Conservation (phyloP, 2,888 invertebrate species). For the Scaptomyza cyrtandrae region DNA sequence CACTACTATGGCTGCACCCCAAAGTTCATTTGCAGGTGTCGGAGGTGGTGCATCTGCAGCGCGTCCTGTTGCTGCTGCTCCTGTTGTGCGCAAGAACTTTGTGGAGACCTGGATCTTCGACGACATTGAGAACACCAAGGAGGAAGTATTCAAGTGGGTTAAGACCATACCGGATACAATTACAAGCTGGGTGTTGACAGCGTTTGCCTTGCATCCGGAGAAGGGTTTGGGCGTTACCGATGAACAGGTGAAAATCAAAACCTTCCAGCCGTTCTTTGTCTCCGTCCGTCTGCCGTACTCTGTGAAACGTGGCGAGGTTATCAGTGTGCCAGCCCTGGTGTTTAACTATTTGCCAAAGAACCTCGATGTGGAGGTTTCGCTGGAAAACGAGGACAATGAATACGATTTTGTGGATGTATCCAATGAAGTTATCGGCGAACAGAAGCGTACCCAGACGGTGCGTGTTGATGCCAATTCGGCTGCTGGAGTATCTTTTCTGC, state of each 20-base stretch:
- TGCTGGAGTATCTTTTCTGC: conserved; percentile 92
- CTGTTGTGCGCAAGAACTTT: conserved; percentile 86
- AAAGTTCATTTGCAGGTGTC: too few relatives aligned
- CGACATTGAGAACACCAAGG: conserved; percentile 82
- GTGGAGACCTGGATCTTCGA: conserved; percentile 89
- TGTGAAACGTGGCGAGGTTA: conserved; percentile 94
- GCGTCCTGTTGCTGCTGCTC: conserved; percentile 5
- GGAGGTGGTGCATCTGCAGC: conserved; percentile 3
- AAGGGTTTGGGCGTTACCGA: conserved; percentile 91
- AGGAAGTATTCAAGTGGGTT: conserved; percentile 70
- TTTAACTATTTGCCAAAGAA: conserved; percentile 94
- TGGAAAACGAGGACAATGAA: conserved; percentile 91
- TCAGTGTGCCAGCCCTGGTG: conserved; percentile 93
- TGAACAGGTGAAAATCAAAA: conserved; percentile 88
- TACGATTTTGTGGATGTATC: conserved; percentile 94
- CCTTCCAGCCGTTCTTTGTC: conserved; percentile 93
- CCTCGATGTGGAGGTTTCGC: conserved; percentile 90
- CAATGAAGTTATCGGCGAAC: conserved; percentile 93
- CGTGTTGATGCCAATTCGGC: conserved; percentile 89
- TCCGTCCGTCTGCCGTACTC: conserved; percentile 94
- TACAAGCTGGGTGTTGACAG: conserved; percentile 92
- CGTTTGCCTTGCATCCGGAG: conserved; percentile 90
- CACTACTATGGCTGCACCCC: not conserved
- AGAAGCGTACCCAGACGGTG: conserved; percentile 89
- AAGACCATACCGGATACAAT: conserved; percentile 91